Evolutionary conservation across 1,140 invertebrate genomes (phyloP).

Genomic region (Leptonema lineaticorne): DNA sequence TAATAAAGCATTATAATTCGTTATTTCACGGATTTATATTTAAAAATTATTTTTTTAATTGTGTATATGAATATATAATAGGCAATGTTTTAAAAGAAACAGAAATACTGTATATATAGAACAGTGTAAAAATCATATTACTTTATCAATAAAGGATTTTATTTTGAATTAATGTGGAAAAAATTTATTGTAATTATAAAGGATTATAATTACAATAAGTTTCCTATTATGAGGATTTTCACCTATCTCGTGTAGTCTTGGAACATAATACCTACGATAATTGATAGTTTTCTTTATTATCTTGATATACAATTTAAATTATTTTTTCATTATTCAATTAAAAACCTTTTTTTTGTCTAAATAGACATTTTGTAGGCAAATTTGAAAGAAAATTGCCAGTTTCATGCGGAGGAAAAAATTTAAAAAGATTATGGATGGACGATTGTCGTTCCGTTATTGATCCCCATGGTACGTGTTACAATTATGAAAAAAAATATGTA

Average conservation of each 20-base stretch:
- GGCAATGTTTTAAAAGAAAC: no score
- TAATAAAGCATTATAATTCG: no score
- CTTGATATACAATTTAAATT: neutral
- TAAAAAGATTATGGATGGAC: neutral
- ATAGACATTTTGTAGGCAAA: neutral
- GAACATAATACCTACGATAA: neutral
- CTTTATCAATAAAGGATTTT: no score
- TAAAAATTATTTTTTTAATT: no score
- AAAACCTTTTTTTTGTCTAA: neutral
- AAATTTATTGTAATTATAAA: neutral
- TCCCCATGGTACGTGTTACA: constrained; percentile 1
- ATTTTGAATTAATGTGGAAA: no score
- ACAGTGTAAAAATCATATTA: no score
- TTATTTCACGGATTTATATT: no score
- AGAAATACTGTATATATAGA: no score
- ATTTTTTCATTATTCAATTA: neutral
- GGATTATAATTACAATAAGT: neutral
- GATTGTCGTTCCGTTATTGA: constrained; percentile 6
- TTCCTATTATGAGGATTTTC: neutral
- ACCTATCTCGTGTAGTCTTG: no score
- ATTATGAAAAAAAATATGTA: neutral
- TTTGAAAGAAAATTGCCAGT: neutral
- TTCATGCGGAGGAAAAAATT: neutral
- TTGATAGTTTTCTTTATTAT: neutral
- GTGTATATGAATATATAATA: no score